Evolutionary conservation across 2,113 vertebrate species (phyloP), one percentile per base, ranked within the genome.

Genomic region (Poeciliopsis turrubarensis): DNA sequence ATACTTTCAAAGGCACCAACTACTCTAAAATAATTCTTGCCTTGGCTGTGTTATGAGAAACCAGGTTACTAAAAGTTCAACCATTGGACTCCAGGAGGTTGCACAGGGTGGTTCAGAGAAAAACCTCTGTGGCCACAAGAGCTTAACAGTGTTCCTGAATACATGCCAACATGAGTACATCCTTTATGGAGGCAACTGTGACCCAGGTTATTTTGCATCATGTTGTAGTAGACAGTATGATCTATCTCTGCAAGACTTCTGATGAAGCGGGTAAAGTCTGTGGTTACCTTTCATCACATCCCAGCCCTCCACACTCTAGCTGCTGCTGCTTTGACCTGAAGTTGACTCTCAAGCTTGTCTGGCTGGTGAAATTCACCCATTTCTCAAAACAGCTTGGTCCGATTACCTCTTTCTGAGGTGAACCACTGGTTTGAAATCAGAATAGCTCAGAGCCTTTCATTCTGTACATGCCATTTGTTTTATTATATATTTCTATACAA

Each of bases 61-160:
- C 72, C 65, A 81, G 80, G 70, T 82, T 68, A 63, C 81, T 72
- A 83, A 78, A 85, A 82, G 86, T 89, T 83, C 87, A 91, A 67
- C 80, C 66, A 70, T 75, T 74, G 62, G 74, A 78, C 41, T 65
- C 72, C 60, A 13, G 62, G 68, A 66, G 32, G 63, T 78, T 54
- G 60, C 84, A 81, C 68, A 73, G 80, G 81, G 72, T 54, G 80
- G 51, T 72, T 62, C 70, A 68, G 30, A 32, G 26, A 30, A 74
- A 70, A 61, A 12, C 29, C 65, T 66, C 67, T 44, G 72, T 31
- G 61, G 61, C 37, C 63, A 14, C 72, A 57, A 30, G 72, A 72
- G 57, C 39, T 9, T 62, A 34, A 34, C 26, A 26, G 25, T 0
- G 41, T 34, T 37, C 13, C n/a, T 83, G 69, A 71, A 17, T 64